Evolutionary conservation across 2,797 vertebrate genomes (phyloP), one percentile per base, ranked within the genome.

Genomic region (Myotis myotis): DNA sequence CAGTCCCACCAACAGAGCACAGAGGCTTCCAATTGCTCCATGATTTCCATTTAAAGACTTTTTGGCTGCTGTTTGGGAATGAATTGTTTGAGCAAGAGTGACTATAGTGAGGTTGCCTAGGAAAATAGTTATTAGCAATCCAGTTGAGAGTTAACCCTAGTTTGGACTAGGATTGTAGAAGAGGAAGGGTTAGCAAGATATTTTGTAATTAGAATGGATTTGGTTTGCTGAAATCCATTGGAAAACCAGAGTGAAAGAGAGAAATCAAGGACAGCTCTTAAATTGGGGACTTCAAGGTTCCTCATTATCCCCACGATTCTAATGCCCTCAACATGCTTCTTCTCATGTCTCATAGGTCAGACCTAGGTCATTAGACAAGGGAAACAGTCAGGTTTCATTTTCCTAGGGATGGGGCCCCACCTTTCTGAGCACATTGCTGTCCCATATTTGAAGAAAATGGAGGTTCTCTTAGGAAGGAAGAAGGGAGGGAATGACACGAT

Each of bases 381-480:
- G 17, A 94, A 53, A 72, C 8, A 89, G 19, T 47, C 28, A 28
- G 36, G 51, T 57, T 95, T 92, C 6, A 23, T 78, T 47, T 30
- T 68, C 33, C 16, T 70, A 36, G 78, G 71, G 12, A 16, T 78
- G 41, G 75, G 5, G 51, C 71, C 57, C 84, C 12, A 71, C 6
- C 62, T 66, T 92, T 76, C 19, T 83, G 44, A 87, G 22, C 28
- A 74, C 44, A 13, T 44, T 86, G 57, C 55, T 92, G n/a, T 20
- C 41, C 76, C 38, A n/a, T 93, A 55, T 89, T 87, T 81, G 89
- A 85, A 85, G 53, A 86, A 66, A 87, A n/a, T 80, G 44, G 49
- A 89, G 49, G 15, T 70, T 93, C 57, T 93, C 44, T 82, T 85
- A 86, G 82, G 62, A 84, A 91, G 30, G 25, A 80, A 51, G 70